Base-by-base conservation (phyloP, 2,888 invertebrate species). In the Dasypogon diadema region DNA sequence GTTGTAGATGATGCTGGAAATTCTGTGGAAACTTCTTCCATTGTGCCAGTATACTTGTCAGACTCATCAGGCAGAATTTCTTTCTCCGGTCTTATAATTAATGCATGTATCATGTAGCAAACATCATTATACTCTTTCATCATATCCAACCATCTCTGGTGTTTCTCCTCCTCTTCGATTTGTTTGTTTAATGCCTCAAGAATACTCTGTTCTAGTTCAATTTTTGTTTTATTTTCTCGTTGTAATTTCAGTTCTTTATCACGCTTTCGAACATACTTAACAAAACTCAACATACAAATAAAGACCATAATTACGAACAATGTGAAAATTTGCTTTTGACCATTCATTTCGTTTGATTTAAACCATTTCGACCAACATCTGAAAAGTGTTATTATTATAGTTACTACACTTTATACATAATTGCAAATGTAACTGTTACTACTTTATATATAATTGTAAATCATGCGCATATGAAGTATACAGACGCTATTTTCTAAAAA, bases 41-140 rank as follows among this genome's bases (percentile, higher is more conserved):
- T 14, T n/a, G 16, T 46, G n/a, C 10, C 24, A 51, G 34, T 26
- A 58, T 48, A 56, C 14, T 30, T 42, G 34, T 34, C 30, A 16
- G 18, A 34, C 8, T 16, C 12, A 34, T 56, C 46, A 22, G 76
- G 16, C 37, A 74, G 37, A 58, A 63, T 51, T 26, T 74, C 68
- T 2, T 77, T 34, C 70, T 81, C 77, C 22, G 79, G 79, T 6
- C 78, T 80, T 68, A 58, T 37, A 21, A 51, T 22, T 22, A 84
- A 84, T 48, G 83, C 81, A 30, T 84, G 82, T 16, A 85, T 77
- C 56, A 81, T 81, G 37, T 78, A 81, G 51, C 85, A 85, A 2
- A 80, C 75, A 22, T 80, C 77, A 56, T 80, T 77, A 58, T 82
- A 79, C 77, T 83, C 81, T 21, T 80, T 79, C 5, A 82, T 77